Evolutionary conservation across 2,113 vertebrate genomes (phyloP).

Genomic region (Otocyon megalotis): DNA sequence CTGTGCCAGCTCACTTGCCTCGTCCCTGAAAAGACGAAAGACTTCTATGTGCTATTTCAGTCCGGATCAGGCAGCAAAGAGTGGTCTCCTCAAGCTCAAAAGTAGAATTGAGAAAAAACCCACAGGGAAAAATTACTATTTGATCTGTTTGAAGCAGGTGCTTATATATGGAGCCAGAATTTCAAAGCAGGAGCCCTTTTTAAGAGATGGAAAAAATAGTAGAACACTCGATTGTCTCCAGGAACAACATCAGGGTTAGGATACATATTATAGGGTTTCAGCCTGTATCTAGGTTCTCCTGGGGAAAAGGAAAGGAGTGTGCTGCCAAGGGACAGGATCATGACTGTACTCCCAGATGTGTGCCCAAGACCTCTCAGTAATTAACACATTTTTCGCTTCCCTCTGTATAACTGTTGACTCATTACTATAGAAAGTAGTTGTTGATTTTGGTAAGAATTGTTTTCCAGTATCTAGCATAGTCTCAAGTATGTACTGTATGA

Average conservation of each 20-base stretch:
- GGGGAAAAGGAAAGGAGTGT: neutral
- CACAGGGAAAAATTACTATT: constrained; percentile 1
- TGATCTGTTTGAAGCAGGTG: constrained; percentile 51
- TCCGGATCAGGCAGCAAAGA: constrained; percentile 45
- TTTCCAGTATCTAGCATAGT: neutral
- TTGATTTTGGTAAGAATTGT: constrained; percentile 35
- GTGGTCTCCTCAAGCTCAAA: constrained; percentile 6
- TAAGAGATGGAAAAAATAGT: constrained; percentile 15
- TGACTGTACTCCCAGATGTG: neutral
- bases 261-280: neutral
- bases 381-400: neutral
- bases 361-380: neutral
- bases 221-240: neutral
- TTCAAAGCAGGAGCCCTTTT: neutral
- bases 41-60: constrained; percentile 66
- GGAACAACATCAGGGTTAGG: neutral
- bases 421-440: neutral
- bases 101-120: constrained; percentile 51
- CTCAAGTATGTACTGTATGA: neutral
- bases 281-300: neutral
- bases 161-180: neutral
- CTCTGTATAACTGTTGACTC: neutral
- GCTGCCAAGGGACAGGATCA: neutral
- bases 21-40: constrained; percentile 41
- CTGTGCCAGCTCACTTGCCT: constrained; percentile 24